Conservation (phyloP, 1,140 invertebrate genomes). For the Drosophila paulistorum region DNA sequence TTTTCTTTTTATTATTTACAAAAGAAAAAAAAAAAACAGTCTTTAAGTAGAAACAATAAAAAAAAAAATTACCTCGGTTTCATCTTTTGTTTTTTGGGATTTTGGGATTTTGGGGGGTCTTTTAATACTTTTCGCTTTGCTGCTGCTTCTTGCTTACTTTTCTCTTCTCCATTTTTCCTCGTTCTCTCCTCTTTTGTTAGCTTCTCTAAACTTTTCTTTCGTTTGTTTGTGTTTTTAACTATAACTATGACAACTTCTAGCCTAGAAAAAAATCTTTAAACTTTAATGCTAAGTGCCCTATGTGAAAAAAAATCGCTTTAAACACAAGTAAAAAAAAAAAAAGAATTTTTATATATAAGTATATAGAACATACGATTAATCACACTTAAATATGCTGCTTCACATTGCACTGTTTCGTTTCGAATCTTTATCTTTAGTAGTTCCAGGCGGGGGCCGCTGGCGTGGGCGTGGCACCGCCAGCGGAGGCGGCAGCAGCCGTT, state of each 20-base stretch:
- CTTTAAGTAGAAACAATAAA: slow-evolving; percentile 76
- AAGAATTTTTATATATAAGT: slow-evolving; percentile 22
- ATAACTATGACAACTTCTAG: slow-evolving; percentile 32
- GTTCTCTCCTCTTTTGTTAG: slow-evolving; percentile 48
- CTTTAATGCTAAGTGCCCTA: slow-evolving; percentile 6
- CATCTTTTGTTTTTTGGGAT: background rate
- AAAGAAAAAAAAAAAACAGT: slow-evolving; percentile 60
- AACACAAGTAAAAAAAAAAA: slow-evolving; percentile 29
- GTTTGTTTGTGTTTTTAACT: background rate
- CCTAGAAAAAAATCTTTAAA: slow-evolving; percentile 2
- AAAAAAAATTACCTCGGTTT: slow-evolving; percentile 25
- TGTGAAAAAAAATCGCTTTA: slow-evolving; percentile 17
- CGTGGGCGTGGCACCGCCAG: slow-evolving; percentile 10
- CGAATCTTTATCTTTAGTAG: slow-evolving; percentile 46
- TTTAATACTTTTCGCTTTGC: slow-evolving; percentile 73
- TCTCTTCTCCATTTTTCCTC: background rate
- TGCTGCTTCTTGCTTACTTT: background rate
- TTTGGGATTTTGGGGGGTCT: slow-evolving; percentile 21
- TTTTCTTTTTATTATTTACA: slow-evolving; percentile 57
- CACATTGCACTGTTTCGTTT: slow-evolving; percentile 62
- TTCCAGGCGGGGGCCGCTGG: slow-evolving; percentile 54
- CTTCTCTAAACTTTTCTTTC: slow-evolving; percentile 71
- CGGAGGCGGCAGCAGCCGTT: slow-evolving; percentile 17
- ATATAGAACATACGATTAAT: slow-evolving; percentile 51
- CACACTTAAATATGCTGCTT: slow-evolving; percentile 71